A percentile compares a stretch with the other conserved stretches of the same genome.
These are phyloP conservation scores for Polypedilum vanderplanki DNA, from an alignment of 1,140 invertebrate genomes.

Conservation along the genomic window DNA sequence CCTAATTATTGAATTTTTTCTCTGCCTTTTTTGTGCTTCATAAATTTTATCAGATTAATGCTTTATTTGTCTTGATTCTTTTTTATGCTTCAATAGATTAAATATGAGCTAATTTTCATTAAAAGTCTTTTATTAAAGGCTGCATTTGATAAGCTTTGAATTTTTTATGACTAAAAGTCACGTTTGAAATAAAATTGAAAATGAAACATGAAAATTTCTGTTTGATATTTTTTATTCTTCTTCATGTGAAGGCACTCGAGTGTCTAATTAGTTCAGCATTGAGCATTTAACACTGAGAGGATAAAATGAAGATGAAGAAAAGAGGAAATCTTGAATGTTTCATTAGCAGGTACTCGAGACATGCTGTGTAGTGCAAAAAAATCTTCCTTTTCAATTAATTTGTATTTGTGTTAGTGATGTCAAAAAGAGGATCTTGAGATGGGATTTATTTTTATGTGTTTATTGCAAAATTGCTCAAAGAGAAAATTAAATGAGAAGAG, in stretches of 20 bases:
- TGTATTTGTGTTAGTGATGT: neutral
- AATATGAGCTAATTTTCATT: neutral
- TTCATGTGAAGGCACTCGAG: neutral
- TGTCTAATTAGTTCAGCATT: neutral
- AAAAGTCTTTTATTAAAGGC: neutral
- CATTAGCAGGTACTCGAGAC: slow-evolving; percentile 16
- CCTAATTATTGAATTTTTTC: too few species aligned
- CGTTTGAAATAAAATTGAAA: neutral
- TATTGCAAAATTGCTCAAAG: neutral
- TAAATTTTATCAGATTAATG: too few species aligned
- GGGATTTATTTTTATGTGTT: neutral
- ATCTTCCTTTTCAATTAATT: neutral
- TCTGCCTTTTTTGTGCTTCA: too few species aligned
- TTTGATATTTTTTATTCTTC: neutral
- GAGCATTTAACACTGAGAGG: neutral
- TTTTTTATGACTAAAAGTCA: neutral
- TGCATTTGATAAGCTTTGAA: neutral
- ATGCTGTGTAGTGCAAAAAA: slow-evolving; percentile 11
- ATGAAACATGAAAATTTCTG: neutral
- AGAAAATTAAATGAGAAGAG: neutral
- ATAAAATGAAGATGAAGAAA: neutral
- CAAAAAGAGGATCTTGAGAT: neutral
- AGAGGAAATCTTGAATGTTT: neutral
- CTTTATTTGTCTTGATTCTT: too few species aligned
- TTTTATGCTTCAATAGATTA: too few species aligned